A percentile compares a stretch with the other conserved stretches of the same genome.
Evolutionary conservation across 2,888 invertebrate species (phyloP).

Genomic region (Rutpela maculata): DNA sequence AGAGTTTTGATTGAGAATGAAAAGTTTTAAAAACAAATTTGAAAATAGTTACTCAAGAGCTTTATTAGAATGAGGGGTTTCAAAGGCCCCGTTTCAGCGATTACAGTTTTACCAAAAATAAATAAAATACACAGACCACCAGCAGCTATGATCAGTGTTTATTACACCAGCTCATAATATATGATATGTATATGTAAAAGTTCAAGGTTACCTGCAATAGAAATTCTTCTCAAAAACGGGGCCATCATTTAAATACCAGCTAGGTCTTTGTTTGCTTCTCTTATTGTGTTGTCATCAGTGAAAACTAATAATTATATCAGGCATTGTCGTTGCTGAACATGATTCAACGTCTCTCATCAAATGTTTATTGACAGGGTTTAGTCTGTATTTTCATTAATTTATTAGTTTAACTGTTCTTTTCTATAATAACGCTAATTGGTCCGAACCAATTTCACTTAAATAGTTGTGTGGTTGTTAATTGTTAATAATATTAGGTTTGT

Average conservation of each 20-base stretch:
- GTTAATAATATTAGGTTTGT: conserved; percentile 3
- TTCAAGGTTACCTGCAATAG: conserved; percentile 16
- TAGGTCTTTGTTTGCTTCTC: not conserved
- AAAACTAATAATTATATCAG: not conserved
- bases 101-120: no score
- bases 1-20: no score
- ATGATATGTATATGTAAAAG: not conserved
- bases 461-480: not conserved
- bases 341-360: not conserved
- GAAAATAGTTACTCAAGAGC: no score
- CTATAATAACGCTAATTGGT: not conserved
- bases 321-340: not conserved
- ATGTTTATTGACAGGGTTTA: no score
- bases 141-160: no score
- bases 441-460: not conserved
- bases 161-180: not conserved
- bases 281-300: not conserved
- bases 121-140: no score
- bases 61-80: no score
- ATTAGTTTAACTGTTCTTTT: not conserved
- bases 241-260: not conserved
- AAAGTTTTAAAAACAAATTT: no score
- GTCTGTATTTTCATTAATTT: no score
- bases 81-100: no score
- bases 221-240: conserved; percentile 18